Conservation (phyloP, 2,113 vertebrate genomes). For the Eubucco bourcierii region DNA sequence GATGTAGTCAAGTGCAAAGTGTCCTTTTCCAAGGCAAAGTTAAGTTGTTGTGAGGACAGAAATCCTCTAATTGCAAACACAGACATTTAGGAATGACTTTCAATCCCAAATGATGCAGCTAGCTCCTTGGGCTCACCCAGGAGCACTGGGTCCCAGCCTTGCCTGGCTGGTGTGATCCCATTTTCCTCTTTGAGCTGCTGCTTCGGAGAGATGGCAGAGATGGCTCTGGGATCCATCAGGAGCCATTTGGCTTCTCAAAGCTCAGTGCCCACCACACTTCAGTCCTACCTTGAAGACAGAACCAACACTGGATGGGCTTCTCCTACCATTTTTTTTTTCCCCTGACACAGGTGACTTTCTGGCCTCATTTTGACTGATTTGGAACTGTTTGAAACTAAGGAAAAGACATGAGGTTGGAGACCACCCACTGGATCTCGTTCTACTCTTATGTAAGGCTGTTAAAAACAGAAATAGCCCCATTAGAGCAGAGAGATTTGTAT, state of each 20-base stretch:
- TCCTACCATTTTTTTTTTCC: no score
- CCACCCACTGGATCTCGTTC: neutral
- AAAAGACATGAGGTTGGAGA: neutral
- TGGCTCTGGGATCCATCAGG: neutral
- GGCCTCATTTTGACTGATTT: neutral
- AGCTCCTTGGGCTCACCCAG: neutral
- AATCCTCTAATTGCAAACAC: neutral
- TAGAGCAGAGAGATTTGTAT: slow-evolving; percentile 37
- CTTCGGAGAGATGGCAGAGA: neutral
- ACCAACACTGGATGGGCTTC: neutral
- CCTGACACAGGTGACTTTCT: accelerated
- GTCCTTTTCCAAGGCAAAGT: neutral
- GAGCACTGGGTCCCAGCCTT: neutral
- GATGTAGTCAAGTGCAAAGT: neutral
- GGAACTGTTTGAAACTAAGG: neutral
- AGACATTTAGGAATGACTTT: neutral
- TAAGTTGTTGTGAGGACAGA: neutral
- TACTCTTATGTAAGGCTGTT: neutral
- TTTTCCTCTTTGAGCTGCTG: neutral
- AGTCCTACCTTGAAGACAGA: neutral
- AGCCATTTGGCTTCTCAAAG: accelerated
- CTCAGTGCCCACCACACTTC: accelerated
- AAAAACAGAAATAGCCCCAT: slow-evolving; percentile 33
- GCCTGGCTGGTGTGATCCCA: accelerated
- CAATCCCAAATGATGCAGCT: accelerated